A percentile compares a stretch with the other conserved stretches of the same genome.
These are phyloP conservation scores for Drosophila sechellia DNA, from an alignment of 1,140 invertebrate species.

Conservation along the genomic window DNA sequence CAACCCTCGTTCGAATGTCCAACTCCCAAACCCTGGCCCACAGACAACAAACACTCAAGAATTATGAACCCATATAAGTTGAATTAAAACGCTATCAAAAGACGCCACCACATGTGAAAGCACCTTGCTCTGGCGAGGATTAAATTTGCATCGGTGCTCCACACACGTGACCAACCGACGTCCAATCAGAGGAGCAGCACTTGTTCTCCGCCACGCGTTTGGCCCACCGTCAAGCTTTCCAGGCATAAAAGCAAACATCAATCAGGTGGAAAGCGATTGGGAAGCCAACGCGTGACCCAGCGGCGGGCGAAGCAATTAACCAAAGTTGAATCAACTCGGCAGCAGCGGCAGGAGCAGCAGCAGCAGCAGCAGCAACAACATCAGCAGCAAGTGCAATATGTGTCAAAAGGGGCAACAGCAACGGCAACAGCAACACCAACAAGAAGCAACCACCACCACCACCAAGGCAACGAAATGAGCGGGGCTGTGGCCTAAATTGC, in stretches of 20 bases:
- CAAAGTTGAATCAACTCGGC: constrained; percentile 47
- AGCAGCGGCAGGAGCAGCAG: constrained; percentile 42
- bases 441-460: constrained; percentile 26
- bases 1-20: constrained; percentile 19
- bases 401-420: constrained; percentile 55
- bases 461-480: constrained; percentile 48
- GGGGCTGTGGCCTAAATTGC: constrained; percentile 81
- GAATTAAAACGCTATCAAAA: constrained; percentile 60
- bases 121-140: constrained; percentile 38
- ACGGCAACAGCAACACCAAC: constrained; percentile 16
- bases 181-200: constrained; percentile 48
- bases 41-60: constrained; percentile 41
- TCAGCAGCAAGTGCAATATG: constrained; percentile 72
- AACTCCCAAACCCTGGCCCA: neutral
- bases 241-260: constrained; percentile 41
- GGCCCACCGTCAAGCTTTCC: constrained; percentile 32
- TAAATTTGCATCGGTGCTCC: constrained; percentile 2
- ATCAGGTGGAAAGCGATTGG: constrained; percentile 67
- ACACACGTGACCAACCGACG: constrained; percentile 65
- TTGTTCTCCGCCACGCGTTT: constrained; percentile 60
- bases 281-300: constrained; percentile 56
- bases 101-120: constrained; percentile 22
- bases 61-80: constrained; percentile 55
- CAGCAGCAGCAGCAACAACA: constrained; percentile 42
- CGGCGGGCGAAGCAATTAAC: constrained; percentile 62